Percentiles rank a stretch among this genome's conserved stretches.
phyloP scores from a whole-genome alignment of 2,113 vertebrate genomes.

The Pachypanchax playfairii region DNA sequence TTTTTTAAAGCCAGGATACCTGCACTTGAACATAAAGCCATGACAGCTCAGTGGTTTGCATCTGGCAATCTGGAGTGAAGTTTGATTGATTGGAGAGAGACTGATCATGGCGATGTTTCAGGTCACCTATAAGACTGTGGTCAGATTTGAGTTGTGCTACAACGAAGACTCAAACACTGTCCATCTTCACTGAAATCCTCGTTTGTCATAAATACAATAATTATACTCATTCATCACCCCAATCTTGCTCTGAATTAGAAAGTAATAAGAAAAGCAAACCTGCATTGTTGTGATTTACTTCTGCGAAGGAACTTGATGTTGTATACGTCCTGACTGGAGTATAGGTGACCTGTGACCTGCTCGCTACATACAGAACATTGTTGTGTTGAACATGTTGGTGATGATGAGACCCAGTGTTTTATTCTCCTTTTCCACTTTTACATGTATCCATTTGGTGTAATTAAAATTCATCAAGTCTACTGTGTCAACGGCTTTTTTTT shows the following conservation, averaged over 20 bases:
- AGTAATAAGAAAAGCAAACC: slow-evolving; percentile 19
- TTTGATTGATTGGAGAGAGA: slow-evolving; percentile 39
- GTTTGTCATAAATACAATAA: slow-evolving; percentile 7
- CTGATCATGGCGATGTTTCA: slow-evolving; percentile 36
- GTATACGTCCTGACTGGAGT: slow-evolving; percentile 31
- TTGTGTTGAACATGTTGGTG: slow-evolving; percentile 57
- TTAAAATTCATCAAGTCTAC: slow-evolving; percentile 69
- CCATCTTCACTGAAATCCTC: slow-evolving; percentile 16
- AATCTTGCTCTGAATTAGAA: slow-evolving; percentile 25
- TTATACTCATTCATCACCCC: slow-evolving; percentile 8
- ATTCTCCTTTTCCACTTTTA: slow-evolving; percentile 79
- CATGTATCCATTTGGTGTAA: slow-evolving; percentile 80
- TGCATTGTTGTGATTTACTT: background rate
- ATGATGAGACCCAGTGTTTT: slow-evolving; percentile 61
- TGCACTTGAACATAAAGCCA: slow-evolving; percentile 60
- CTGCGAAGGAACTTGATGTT: background rate
- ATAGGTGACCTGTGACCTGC: slow-evolving; percentile 54
- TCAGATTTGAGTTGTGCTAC: background rate
- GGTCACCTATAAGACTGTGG: slow-evolving; percentile 45
- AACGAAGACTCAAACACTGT: background rate
- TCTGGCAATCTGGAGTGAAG: slow-evolving; percentile 29
- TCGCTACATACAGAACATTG: slow-evolving; percentile 15
- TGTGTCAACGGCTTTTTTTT: background rate
- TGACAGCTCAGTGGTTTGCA: slow-evolving; percentile 40
- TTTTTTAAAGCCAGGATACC: slow-evolving; percentile 28